Evolutionary conservation across 2,113 vertebrate species (phyloP), one percentile per base, ranked within the genome.

Genomic region (Tretioscincus oriximinensis): DNA sequence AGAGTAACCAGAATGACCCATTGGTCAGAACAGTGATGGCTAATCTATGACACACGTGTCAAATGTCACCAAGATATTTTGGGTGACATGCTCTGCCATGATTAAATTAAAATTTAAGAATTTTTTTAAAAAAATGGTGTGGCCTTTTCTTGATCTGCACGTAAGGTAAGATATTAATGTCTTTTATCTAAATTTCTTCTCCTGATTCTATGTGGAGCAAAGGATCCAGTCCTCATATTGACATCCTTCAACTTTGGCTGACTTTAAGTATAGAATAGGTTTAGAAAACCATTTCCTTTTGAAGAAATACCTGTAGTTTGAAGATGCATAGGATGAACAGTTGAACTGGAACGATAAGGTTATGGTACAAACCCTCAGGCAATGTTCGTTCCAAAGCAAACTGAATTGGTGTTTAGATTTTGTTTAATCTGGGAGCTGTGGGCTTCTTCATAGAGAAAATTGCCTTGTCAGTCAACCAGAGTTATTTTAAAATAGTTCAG

Each of bases 361-460:
- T n/a, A 54, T 1, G 41, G 29, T 10, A 66, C 47, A 81, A 66
- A 64, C 24, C 14, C 64, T 75, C 12, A 68, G 77, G 73, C 20
- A n/a, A 45, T 68, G 64, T 20, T 61, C 60, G 24, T 58, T 68
- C n/a, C 68, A 61, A 80, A 80, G 68, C n/a, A 22, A 70, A 7
- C 26, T 61, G 31, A 70, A n/a, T 80, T 21, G 26, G 16, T 72
- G 35, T 72, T 80, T 72, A 72, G 58, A 72, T 80, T 72, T 80
- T 29, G 47, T 72, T 72, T 72, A 63, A 63, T 16, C 31, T 22
- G 24, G 70, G 35, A 47, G 26, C 24, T 12, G n/a, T 47, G 77
- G 45, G 20, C 58, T 49, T n/a, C 69, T 60, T 41, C 9, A 47
- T 64, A 47, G 41, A 61, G 10, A 28, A 26, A 64, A 63, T 22